Conservation (phyloP, 2,797 vertebrate genomes). For the Scyliorhinus canicula region DNA sequence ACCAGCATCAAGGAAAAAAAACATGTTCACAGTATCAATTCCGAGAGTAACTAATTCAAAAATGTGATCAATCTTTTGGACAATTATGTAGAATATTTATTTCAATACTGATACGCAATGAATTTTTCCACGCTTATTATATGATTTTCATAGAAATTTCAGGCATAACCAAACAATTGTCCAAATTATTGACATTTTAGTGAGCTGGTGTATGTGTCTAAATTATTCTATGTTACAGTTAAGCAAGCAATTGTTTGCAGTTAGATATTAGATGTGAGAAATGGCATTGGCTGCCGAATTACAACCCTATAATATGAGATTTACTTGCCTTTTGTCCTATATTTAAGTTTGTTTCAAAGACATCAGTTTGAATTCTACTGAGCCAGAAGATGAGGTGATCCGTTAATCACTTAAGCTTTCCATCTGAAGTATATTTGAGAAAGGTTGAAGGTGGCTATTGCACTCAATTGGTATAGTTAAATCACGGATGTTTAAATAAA, state of each 20-base stretch:
- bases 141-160: neutral
- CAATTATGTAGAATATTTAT: neutral
- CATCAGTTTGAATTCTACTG: neutral
- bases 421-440: neutral
- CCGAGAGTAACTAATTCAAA: neutral
- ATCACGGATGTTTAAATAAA: neutral
- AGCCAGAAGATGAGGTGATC: neutral
- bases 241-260: neutral
- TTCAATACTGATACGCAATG: neutral
- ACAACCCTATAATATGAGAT: neutral
- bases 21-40: neutral
- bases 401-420: neutral
- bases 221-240: neutral
- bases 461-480: neutral
- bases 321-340: conserved; percentile 1
- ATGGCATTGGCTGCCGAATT: neutral
- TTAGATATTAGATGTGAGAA: neutral
- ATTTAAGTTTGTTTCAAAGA: neutral
- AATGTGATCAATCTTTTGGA: neutral
- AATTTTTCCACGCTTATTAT: neutral
- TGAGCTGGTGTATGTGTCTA: neutral
- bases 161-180: neutral
- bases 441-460: neutral
- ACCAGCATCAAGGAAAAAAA: neutral
- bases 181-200: neutral